A percentile compares a stretch with the other conserved stretches of the same genome.
These are phyloP conservation scores for Sturnus vulgaris DNA, from an alignment of 2,113 vertebrate genomes.

Conservation along the genomic window DNA sequence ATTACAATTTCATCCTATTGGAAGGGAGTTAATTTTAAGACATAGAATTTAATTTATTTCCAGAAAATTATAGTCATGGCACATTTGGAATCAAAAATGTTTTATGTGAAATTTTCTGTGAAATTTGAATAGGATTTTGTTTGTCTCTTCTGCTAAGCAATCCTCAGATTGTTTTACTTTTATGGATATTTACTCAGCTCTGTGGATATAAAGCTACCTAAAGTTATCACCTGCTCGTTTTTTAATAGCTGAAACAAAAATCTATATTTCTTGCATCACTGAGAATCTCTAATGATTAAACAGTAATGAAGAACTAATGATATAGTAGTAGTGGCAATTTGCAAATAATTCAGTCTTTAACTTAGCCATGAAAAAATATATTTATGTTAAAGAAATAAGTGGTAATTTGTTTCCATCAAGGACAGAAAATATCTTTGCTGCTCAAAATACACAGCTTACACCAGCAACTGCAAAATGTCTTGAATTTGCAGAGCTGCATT, in stretches of 20 bases:
- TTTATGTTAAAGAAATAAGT: not conserved
- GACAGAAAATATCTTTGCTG: not conserved
- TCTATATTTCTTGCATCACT: not conserved
- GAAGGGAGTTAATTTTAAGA: not conserved
- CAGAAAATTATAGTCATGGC: not conserved
- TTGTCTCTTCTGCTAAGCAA: not conserved
- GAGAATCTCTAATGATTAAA: not conserved
- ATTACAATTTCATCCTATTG: not conserved
- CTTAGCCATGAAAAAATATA: not conserved
- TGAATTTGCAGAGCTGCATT: not conserved
- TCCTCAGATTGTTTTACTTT: not conserved
- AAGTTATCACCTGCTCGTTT: not conserved
- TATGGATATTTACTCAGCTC: not conserved
- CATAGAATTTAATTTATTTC: not conserved
- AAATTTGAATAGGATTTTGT: not conserved
- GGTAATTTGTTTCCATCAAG: not conserved
- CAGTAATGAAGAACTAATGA: not conserved
- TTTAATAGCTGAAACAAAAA: slow-evolving; percentile 1
- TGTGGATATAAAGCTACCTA: not conserved
- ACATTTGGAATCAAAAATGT: not conserved
- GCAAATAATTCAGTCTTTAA: not conserved
- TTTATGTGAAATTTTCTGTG: not conserved
- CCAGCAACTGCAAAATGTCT: not conserved
- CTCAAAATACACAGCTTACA: not conserved
- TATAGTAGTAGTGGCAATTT: not conserved